These are phyloP conservation scores for Alcedo atthis DNA, from an alignment of 2,797 vertebrate species.

Conservation along the genomic window DNA sequence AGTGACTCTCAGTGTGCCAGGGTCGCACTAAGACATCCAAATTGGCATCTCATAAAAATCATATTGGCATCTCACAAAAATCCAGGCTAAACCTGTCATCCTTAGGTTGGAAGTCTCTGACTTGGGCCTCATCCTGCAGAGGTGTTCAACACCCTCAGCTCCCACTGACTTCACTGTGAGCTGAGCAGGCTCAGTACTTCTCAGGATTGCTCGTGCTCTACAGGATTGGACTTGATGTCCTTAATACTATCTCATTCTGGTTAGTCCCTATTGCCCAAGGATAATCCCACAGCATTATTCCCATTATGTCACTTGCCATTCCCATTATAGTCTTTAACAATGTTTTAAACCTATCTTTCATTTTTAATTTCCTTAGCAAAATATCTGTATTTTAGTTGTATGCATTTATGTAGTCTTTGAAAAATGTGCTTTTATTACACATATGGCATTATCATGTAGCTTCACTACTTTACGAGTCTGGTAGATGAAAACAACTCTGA, in stretches of 20 bases:
- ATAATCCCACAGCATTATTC: conserved; percentile 77
- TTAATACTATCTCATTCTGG: conserved; percentile 78
- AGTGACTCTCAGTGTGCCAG: conserved; percentile 12
- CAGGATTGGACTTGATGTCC: conserved; percentile 74
- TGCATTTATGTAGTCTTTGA: conserved; percentile 14
- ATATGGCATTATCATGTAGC: conserved; percentile 37
- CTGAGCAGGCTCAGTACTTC: conserved; percentile 52
- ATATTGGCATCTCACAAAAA: conserved; percentile 68
- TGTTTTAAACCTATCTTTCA: conserved; percentile 72
- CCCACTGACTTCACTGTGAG: neutral
- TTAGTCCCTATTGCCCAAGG: conserved; percentile 74
- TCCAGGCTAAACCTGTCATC: conserved; percentile 64
- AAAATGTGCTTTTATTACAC: conserved; percentile 52
- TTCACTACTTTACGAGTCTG: conserved; percentile 19
- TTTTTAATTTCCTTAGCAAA: conserved; percentile 75
- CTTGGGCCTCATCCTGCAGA: conserved; percentile 44
- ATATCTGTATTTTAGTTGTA: conserved; percentile 62
- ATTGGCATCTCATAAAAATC: conserved; percentile 65
- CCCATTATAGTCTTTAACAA: conserved; percentile 74
- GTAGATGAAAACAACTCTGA: conserved; percentile 40
- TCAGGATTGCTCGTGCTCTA: conserved; percentile 25
- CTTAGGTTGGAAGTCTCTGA: conserved; percentile 50
- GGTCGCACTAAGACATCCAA: conserved; percentile 54
- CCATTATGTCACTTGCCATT: conserved; percentile 76
- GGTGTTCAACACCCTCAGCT: conserved; percentile 31